A percentile compares a stretch with the other conserved stretches of the same genome.
Conservation (phyloP, 2,888 invertebrate genomes). For the Drosophila lutescens region DNA sequence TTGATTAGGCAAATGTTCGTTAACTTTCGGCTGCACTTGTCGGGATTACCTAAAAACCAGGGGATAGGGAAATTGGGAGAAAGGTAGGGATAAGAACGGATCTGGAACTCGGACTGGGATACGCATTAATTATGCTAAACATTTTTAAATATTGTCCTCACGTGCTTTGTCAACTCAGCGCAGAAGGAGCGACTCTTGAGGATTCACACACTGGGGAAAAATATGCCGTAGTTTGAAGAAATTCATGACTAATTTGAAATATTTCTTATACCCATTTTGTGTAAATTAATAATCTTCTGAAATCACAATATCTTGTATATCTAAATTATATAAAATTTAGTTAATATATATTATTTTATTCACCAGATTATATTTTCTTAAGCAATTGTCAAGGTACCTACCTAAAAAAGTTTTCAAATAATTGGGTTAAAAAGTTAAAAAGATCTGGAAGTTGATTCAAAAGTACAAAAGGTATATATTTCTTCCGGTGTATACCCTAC, state of each 20-base stretch:
- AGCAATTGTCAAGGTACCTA: too few relatives aligned
- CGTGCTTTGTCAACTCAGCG: constrained; percentile 62
- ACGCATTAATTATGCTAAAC: constrained; percentile 83
- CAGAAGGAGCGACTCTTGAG: constrained; percentile 55
- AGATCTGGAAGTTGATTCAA: too few relatives aligned
- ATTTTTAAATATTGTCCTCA: constrained; percentile 84
- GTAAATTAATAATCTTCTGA: too few relatives aligned
- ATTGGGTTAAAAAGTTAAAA: too few relatives aligned
- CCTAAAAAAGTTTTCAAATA: too few relatives aligned
- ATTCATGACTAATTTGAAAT: too few relatives aligned
- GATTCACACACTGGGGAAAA: constrained; percentile 31
- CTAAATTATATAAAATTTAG: too few relatives aligned
- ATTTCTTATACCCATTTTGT: too few relatives aligned
- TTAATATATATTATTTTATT: too few relatives aligned
- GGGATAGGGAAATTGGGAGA: constrained; percentile 1
- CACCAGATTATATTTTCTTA: too few relatives aligned
- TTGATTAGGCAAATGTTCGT: constrained; percentile 81
- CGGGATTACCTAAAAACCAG: constrained; percentile 23
- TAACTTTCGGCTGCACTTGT: constrained; percentile 69
- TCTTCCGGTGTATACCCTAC: constrained; percentile 6
- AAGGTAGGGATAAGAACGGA: constrained; percentile 1
- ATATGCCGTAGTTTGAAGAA: background rate
- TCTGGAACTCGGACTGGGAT: constrained; percentile 29
- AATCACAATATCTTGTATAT: too few relatives aligned
- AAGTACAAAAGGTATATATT: background rate